These are phyloP conservation scores for Hirtodrosophila cameraria DNA, from an alignment of 2,888 invertebrate genomes.

Conservation along the genomic window DNA sequence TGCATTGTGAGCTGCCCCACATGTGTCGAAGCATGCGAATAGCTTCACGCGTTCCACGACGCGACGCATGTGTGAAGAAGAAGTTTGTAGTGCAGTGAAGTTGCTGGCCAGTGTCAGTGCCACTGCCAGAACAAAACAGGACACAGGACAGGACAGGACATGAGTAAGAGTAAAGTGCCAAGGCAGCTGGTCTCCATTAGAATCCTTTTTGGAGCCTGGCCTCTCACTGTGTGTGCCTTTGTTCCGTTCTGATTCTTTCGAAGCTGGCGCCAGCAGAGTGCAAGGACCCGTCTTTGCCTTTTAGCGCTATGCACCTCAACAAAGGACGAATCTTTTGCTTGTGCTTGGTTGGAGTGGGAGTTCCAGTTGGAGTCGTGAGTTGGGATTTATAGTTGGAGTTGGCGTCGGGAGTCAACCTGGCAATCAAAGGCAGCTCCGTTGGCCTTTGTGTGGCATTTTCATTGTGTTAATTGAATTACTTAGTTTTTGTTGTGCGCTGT, in stretches of 20 bases:
- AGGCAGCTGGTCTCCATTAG: constrained; percentile 41
- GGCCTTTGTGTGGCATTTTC: constrained; percentile 47
- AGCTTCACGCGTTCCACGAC: constrained; percentile 51
- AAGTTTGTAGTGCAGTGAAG: constrained; percentile 2
- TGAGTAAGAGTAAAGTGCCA: constrained; percentile 6
- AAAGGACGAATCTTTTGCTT: constrained; percentile 34
- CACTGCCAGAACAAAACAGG: constrained; percentile 57
- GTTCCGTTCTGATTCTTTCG: constrained; percentile 29
- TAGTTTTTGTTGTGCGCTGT: constrained; percentile 21
- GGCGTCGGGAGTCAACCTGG: constrained; percentile 14
- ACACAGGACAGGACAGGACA: too few species aligned
- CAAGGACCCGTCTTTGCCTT: constrained; percentile 73
- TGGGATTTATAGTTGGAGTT: too few species aligned
- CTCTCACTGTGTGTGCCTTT: constrained; percentile 45
- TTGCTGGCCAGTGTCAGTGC: constrained; percentile 46
- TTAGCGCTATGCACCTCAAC: constrained; percentile 52
- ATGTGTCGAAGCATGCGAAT: constrained; percentile 50
- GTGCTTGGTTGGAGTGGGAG: constrained; percentile 11
- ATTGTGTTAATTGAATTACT: constrained; percentile 78
- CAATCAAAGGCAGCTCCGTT: constrained; percentile 51
- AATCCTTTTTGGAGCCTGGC: constrained; percentile 37
- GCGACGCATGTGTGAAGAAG: constrained; percentile 23
- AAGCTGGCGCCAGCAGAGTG: constrained; percentile 49
- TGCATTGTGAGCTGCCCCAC: constrained; percentile 56
- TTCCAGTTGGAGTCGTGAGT: constrained; percentile 9